Evolutionary conservation across 1,140 invertebrate genomes (phyloP), one percentile per base, ranked within the genome.

Genomic region (Lordiphosa stackelbergi): DNA sequence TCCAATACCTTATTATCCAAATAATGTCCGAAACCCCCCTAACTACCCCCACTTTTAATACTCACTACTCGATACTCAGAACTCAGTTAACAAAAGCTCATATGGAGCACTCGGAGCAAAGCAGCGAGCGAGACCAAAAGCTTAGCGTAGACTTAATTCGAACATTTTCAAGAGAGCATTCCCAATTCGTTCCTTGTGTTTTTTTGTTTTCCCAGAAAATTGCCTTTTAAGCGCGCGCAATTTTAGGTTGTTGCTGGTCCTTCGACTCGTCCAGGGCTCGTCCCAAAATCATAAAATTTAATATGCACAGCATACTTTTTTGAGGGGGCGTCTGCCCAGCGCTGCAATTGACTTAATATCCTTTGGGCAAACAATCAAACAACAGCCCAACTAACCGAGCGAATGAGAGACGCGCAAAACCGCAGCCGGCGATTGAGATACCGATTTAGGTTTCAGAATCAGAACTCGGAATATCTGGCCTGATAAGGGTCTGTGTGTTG

Each of bases 271-370:
- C 36, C 4, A 11, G 22, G 19, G 13, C 12, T 34, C 16, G 24
- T 36, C 37, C 63, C 46, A 13, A 68, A 71, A 71, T 71, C 58
- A 55, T 71, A 64, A 79, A 81, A 83, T 79, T 72, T 72, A 83
- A 81, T 81, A 81, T 81, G 78, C 72, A 74, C 63, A 66, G 46
- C 16, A 55, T 52, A 51, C 41, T 49, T 36, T 10, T 16, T 36
- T 41, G 55, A 12, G 9, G 9, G 1, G 13, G 40, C 31, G 52
- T 19, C 38, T 41, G 35, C 5, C 9, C 10, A 10, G 40, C 24
- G 43, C 57, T 77, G 64, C 72, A 83, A 73, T 83, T 81, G 77
- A 83, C 72, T 81, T 74, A 74, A 81, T 74, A 79, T 79, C 58
- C 71, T 58, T 74, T 62, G 78, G 77, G 77, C 72, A 75, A 75